A percentile compares a stretch with the other conserved stretches of the same genome.
phyloP scores from a whole-genome alignment of 2,888 invertebrate genomes.

The Altica lythri region DNA sequence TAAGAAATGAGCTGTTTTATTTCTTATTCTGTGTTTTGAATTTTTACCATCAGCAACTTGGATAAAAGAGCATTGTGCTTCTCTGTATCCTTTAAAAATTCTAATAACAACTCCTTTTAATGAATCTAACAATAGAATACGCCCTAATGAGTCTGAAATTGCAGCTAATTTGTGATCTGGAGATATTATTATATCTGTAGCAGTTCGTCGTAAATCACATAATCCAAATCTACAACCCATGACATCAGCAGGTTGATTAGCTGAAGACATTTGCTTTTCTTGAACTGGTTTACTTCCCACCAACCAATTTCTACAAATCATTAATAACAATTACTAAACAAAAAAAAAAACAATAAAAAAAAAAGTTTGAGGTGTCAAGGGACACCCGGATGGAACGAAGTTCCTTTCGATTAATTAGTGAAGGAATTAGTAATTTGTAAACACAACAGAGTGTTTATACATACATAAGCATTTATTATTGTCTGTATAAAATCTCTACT shows the following conservation, averaged over 20 bases:
- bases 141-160: constrained; percentile 83
- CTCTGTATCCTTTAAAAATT: constrained; percentile 95
- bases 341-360: not conserved
- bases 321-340: not conserved
- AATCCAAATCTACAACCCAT: constrained; percentile 82
- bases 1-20: constrained; percentile 75
- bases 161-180: constrained; percentile 81
- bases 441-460: too few relatives aligned
- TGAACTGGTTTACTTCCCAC: constrained; percentile 57
- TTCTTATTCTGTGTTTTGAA: constrained; percentile 46
- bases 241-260: constrained; percentile 68
- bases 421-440: too few relatives aligned
- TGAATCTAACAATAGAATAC: constrained; percentile 86
- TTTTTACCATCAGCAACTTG: constrained; percentile 73
- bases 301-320: constrained; percentile 58
- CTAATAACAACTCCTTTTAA: constrained; percentile 77
- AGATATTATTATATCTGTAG: constrained; percentile 74
- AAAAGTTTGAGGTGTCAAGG: too few relatives aligned
- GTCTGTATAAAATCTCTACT: not conserved
- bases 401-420: too few relatives aligned
- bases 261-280: constrained; percentile 53
- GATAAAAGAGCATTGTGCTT: constrained; percentile 94
- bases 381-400: too few relatives aligned
- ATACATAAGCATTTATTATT: too few relatives aligned
- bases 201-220: constrained; percentile 78